Evolutionary conservation across 92 coral and sea anemone genomes (phyloP).

Genomic region (Palythoa grandis): DNA sequence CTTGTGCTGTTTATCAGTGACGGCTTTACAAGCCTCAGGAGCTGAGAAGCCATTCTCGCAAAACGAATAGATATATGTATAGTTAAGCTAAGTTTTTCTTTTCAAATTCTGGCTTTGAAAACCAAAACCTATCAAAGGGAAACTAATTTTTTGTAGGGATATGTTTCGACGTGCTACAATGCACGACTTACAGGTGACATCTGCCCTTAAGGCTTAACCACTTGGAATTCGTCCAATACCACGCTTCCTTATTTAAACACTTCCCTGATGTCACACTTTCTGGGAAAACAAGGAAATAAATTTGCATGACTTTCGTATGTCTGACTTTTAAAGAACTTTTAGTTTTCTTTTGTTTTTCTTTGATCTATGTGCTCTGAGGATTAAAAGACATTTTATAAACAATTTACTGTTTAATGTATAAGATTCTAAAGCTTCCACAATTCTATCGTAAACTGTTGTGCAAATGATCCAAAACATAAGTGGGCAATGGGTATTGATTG

Average conservation of each 20-base stretch:
- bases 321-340: no score
- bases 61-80: background rate
- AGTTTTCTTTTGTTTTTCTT: no score
- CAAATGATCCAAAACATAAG: no score
- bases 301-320: no score
- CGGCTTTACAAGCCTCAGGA: slow-evolving; percentile 6
- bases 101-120: background rate
- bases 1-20: background rate
- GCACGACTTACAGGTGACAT: slow-evolving; percentile 38
- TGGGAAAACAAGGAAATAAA: background rate
- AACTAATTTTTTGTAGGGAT: background rate
- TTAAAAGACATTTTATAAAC: no score
- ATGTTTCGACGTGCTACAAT: slow-evolving; percentile 17
- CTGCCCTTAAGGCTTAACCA: background rate
- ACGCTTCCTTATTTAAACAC: background rate
- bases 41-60: slow-evolving; percentile 6
- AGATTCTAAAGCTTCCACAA: no score
- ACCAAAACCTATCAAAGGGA: background rate
- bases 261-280: background rate
- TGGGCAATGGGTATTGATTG: no score
- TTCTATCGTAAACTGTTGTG: no score
- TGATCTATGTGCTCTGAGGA: no score
- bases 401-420: no score
- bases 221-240: slow-evolving; percentile 15
- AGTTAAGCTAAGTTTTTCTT: background rate